A percentile compares a stretch with the other conserved stretches of the same genome.
Evolutionary conservation across 2,888 invertebrate species (phyloP).

Genomic region (Onthophagus sagittarius): DNA sequence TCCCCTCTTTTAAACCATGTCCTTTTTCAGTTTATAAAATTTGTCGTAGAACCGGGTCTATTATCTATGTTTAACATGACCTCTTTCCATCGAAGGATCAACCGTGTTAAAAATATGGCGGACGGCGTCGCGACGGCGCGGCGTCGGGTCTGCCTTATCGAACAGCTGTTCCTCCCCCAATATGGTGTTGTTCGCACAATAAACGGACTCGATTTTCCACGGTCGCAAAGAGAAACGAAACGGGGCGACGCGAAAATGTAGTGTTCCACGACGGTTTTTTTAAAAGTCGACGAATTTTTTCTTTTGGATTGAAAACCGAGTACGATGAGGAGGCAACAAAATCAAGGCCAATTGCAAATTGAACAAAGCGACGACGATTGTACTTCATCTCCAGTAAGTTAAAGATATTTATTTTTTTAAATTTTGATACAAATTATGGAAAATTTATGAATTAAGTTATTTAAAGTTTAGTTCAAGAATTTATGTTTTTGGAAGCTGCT

Average conservation of each 20-base stretch:
- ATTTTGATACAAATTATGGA: neutral
- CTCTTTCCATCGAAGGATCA: neutral
- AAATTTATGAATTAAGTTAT: neutral
- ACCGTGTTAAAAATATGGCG: conserved; percentile 24
- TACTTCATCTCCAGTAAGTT: conserved; percentile 53
- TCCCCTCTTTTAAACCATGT: neutral
- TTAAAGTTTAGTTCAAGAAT: too few relatives aligned
- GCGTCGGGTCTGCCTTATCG: conserved; percentile 35
- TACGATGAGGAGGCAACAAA: conserved; percentile 40
- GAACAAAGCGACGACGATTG: conserved; percentile 54
- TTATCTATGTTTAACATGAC: neutral
- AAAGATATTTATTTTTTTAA: conserved; percentile 19
- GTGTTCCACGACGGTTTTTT: conserved; percentile 8
- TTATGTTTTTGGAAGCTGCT: too few relatives aligned
- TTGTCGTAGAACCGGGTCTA: neutral
- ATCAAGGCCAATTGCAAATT: conserved; percentile 41
- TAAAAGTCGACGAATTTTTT: neutral
- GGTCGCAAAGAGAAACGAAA: neutral
- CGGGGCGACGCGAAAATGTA: conserved; percentile 26
- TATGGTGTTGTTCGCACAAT: conserved; percentile 24
- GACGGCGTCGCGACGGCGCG: conserved; percentile 33
- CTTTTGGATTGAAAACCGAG: conserved; percentile 3
- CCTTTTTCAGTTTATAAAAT: neutral
- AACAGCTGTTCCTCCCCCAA: conserved; percentile 33
- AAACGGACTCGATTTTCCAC: conserved; percentile 1